Percentiles rank a stretch among this genome's conserved stretches.
Evolutionary conservation across 2,113 vertebrate genomes (phyloP).

Genomic region (Notiomystis cincta): DNA sequence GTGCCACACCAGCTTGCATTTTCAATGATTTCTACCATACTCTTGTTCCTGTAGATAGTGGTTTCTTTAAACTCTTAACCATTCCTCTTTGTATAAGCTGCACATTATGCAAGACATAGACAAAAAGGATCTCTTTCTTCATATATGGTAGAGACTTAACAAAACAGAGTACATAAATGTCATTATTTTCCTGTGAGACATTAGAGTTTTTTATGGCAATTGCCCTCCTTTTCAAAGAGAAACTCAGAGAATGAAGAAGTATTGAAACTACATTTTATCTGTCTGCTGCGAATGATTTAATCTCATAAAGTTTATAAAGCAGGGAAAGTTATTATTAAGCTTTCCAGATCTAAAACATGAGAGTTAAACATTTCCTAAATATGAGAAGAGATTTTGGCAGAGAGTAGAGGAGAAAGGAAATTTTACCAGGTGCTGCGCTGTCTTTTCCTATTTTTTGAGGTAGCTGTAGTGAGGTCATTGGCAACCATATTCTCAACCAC

Average conservation of each 20-base stretch:
- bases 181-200: not conserved
- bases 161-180: not conserved
- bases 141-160: not conserved
- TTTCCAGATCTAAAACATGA: not conserved
- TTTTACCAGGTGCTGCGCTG: not conserved
- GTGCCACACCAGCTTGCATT: not conserved
- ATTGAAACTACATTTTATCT: not conserved
- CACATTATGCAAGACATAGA: not conserved
- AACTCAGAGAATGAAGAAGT: not conserved
- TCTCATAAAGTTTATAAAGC: not conserved
- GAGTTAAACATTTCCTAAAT: not conserved
- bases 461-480: not conserved
- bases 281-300: not conserved
- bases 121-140: not conserved
- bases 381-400: not conserved
- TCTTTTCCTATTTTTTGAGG: not conserved
- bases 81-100: not conserved
- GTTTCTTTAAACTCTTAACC: not conserved
- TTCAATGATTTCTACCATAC: not conserved
- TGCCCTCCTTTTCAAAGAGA: not conserved
- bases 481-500: not conserved
- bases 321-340: not conserved
- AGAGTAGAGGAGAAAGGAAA: not conserved
- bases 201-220: not conserved
- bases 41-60: not conserved